A percentile compares a stretch with the other conserved stretches of the same genome.
phyloP scores from a whole-genome alignment of 2,113 vertebrate species.

The Lepus europaeus region DNA sequence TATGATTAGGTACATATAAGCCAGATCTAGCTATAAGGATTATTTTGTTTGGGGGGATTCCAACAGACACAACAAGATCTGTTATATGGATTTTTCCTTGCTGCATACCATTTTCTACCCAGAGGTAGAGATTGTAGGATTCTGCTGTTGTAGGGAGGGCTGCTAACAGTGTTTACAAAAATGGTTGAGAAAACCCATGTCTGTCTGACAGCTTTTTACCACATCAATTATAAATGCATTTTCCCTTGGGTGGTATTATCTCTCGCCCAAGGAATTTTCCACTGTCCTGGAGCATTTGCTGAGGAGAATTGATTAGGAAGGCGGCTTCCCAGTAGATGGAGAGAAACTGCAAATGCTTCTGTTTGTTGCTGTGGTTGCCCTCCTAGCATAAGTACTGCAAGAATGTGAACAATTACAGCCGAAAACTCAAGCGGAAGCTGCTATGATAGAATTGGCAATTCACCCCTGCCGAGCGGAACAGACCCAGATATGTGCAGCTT shows the following conservation, averaged over 20 bases:
- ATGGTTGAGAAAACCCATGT: constrained; percentile 81
- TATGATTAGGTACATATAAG: not conserved
- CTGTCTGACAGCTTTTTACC: constrained; percentile 82
- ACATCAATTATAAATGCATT: constrained; percentile 85
- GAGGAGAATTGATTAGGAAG: constrained; percentile 84
- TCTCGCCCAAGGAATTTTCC: constrained; percentile 84
- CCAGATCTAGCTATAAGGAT: not conserved
- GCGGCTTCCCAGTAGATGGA: constrained; percentile 79
- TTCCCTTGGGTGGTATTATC: constrained; percentile 83
- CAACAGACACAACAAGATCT: not conserved
- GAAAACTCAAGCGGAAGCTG: constrained; percentile 67
- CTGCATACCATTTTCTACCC: not conserved
- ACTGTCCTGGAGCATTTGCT: constrained; percentile 85
- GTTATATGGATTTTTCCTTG: not conserved
- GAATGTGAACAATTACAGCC: constrained; percentile 67
- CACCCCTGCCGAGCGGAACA: constrained; percentile 40
- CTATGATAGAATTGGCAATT: constrained; percentile 60
- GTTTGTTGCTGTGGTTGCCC: constrained; percentile 65
- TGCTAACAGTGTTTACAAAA: constrained; percentile 81
- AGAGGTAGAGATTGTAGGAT: constrained; percentile 60
- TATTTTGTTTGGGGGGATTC: not conserved
- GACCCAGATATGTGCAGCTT: not conserved
- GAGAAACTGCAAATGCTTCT: constrained; percentile 76
- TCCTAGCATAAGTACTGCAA: constrained; percentile 47
- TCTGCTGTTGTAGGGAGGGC: constrained; percentile 70